A percentile compares a stretch with the other conserved stretches of the same genome.
Evolutionary conservation across 2,888 invertebrate genomes (phyloP).

Genomic region (Drosophila hamatofila): DNA sequence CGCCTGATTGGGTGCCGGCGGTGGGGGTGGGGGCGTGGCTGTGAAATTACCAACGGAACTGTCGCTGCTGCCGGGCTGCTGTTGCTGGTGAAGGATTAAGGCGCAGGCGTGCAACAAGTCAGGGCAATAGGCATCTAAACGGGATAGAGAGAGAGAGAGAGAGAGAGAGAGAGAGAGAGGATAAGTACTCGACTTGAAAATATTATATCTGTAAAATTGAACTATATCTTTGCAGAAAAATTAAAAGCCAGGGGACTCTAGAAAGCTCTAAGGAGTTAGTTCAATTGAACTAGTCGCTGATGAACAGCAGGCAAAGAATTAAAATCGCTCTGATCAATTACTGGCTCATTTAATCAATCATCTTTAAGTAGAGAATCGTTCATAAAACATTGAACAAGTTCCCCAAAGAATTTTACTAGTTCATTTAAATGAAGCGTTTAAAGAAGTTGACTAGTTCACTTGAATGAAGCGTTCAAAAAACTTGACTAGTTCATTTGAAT

Average conservation of each 20-base stretch:
- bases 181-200: background rate
- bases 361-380: too few relatives aligned
- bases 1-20: background rate
- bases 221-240: too few relatives aligned
- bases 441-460: too few relatives aligned
- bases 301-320: too few relatives aligned
- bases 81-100: slow-evolving; percentile 80
- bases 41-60: slow-evolving; percentile 82
- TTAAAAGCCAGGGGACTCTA: background rate
- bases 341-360: background rate
- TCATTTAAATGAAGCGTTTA: too few relatives aligned
- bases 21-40: slow-evolving; percentile 69
- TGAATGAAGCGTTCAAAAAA: too few relatives aligned
- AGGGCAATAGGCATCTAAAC: slow-evolving; percentile 82
- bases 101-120: slow-evolving; percentile 84
- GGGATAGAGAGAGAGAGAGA: slow-evolving; percentile 1
- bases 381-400: background rate
- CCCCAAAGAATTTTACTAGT: background rate
- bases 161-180: background rate
- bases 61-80: slow-evolving; percentile 75
- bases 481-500: too few relatives aligned
- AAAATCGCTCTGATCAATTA: too few relatives aligned
- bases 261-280: background rate
- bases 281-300: background rate
- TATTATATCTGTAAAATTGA: background rate